Evolutionary conservation across 2,797 vertebrate genomes (phyloP), one percentile per base, ranked within the genome.

Genomic region (Hippocampus kuda): DNA sequence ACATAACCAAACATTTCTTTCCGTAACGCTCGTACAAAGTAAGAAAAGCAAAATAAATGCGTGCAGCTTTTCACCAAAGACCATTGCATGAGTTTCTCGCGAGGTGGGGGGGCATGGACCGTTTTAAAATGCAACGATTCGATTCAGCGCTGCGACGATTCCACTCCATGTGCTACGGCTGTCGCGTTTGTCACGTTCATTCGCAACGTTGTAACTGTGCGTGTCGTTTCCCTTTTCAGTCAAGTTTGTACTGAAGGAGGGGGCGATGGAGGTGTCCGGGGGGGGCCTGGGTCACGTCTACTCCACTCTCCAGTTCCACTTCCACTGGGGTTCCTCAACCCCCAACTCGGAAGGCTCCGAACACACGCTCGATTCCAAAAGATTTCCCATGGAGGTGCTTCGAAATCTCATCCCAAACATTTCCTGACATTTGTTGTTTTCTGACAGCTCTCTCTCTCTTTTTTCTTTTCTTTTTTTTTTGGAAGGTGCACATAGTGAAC

Each of bases 401-500:
- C 0, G 34, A 56, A 57, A 24, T 8, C 66, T 15, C 2, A 3
- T 30, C 16, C 16, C 12, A 0, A 41, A 13, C 0, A 1, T 11
- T 27, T 41, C 8, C 5, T 27, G 1, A 20, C 20, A 24, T 54
- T 60, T 60, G 34, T 44, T 68, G 24, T 24, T 44, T 48, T 27
- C 26, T 22, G 10, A 30, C 2, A 10, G n/a, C 38, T 15, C 27
- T 2, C 65, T 20, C 2, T 49, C 27, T 12, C 5, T 54, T 24
- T n/a, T 0, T 8, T 78, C 1, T 30, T 59, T 38, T 18, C 1
- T 49, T 53, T 12, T 24, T 1, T 9, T 78, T 30, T 59, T 38
- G 34, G 34, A 38, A 92, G 90, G 84, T 92, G 84, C 90, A 91
- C 75, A 84, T 92, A 1, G 89, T 92, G 54, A 88, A 34, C 76